A percentile compares a stretch with the other conserved stretches of the same genome.
Evolutionary conservation across 2,113 vertebrate genomes (phyloP).

Genomic region (Forbesichthys agassizii): DNA sequence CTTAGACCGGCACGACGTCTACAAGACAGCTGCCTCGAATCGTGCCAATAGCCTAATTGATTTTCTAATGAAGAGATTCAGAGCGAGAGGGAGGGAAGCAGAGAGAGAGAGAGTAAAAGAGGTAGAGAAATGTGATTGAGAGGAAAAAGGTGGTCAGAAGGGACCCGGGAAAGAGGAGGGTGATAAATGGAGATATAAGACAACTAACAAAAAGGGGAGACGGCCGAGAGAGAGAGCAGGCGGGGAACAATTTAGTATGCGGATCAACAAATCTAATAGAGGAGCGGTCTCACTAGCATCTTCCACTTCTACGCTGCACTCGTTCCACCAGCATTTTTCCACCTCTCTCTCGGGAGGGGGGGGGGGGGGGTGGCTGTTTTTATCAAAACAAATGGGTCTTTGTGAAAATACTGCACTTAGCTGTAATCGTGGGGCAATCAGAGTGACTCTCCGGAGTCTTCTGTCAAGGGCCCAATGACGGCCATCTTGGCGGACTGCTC

Average conservation of each 20-base stretch:
- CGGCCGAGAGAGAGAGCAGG: constrained; percentile 4
- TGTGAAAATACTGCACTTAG: constrained; percentile 60
- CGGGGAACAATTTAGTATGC: constrained; percentile 31
- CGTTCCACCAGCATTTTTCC: constrained; percentile 25
- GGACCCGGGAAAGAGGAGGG: constrained; percentile 5
- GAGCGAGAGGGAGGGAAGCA: constrained; percentile 8
- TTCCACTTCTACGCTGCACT: constrained; percentile 9
- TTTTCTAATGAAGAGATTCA: constrained; percentile 1
- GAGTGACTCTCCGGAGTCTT: constrained; percentile 46
- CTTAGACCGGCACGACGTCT: neutral
- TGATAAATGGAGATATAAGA: neutral
- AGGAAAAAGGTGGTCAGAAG: neutral
- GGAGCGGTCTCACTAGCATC: constrained; percentile 20
- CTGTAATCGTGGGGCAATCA: constrained; percentile 57
- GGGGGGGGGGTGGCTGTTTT: constrained; percentile 35
- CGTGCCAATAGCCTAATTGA: constrained; percentile 16
- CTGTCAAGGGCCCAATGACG: constrained; percentile 34
- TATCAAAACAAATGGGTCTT: constrained; percentile 63
- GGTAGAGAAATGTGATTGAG: neutral
- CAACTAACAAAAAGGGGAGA: constrained; percentile 12
- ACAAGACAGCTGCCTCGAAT: constrained; percentile 7
- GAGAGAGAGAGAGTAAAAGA: neutral
- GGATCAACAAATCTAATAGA: constrained; percentile 40
- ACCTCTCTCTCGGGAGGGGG: constrained; percentile 25
- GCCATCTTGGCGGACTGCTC: constrained; percentile 31